phyloP scores from a whole-genome alignment of 2,113 vertebrate species.

The Sylvilagus bachmani region DNA sequence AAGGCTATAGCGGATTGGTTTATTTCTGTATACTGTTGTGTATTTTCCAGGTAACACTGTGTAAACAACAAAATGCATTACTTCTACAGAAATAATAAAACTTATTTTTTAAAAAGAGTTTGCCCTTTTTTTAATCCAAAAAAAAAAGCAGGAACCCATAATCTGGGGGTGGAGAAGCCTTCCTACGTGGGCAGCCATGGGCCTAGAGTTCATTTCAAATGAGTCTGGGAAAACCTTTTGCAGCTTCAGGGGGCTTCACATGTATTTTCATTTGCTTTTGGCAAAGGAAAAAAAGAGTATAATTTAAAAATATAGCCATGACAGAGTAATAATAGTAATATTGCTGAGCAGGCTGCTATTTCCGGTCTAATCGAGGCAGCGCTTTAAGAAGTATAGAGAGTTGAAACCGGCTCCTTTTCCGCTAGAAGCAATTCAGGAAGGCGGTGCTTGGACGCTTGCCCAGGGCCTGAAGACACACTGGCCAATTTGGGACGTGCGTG shows the following conservation, averaged over 20 bases:
- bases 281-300: constrained; percentile 65
- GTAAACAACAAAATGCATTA: constrained; percentile 57
- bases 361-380: constrained; percentile 53
- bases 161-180: not conserved
- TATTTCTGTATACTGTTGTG: constrained; percentile 61
- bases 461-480: constrained; percentile 32
- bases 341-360: constrained; percentile 47
- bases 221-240: not conserved
- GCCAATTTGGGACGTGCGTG: constrained; percentile 35
- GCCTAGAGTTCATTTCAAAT: constrained; percentile 8
- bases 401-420: constrained; percentile 58
- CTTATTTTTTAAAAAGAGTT: constrained; percentile 56
- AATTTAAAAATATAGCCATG: constrained; percentile 58
- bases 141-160: not conserved
- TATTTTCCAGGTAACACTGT: constrained; percentile 64
- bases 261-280: constrained; percentile 65
- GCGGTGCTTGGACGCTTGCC: constrained; percentile 33
- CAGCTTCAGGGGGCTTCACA: not conserved
- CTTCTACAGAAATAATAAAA: constrained; percentile 73
- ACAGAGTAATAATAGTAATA: constrained; percentile 44
- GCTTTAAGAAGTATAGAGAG: constrained; percentile 50
- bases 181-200: not conserved
- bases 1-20: constrained; percentile 40
- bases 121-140: not conserved
- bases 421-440: constrained; percentile 57